These are phyloP conservation scores for Xenopus borealis DNA, from an alignment of 2,113 vertebrate species.

Conservation along the genomic window DNA sequence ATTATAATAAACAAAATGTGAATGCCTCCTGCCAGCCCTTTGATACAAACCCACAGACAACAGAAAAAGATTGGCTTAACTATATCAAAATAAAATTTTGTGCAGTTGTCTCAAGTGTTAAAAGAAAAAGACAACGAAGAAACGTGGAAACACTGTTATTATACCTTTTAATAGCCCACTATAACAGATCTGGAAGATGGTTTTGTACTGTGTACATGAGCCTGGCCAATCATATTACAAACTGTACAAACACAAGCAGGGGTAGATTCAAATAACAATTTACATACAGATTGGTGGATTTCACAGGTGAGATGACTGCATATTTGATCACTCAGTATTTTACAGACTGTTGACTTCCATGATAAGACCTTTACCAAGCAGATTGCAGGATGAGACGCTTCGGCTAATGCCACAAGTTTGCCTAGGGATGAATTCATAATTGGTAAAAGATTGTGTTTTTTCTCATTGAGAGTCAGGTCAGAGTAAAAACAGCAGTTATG, in stretches of 20 bases:
- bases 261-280: not conserved
- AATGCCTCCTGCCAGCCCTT: no score
- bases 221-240: not conserved
- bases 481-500: no score
- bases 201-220: not conserved
- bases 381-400: no score
- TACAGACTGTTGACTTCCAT: not conserved
- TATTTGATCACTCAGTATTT: not conserved
- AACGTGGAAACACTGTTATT: not conserved
- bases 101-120: not conserved
- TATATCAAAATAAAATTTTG: not conserved
- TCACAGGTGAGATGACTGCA: not conserved
- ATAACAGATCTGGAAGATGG: not conserved
- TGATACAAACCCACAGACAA: no score
- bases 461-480: no score
- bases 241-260: slow-evolving; percentile 3
- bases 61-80: no score
- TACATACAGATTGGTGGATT: slow-evolving; percentile 9
- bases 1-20: no score
- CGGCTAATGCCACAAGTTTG: not conserved
- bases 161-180: not conserved
- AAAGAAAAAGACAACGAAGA: not conserved
- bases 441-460: no score
- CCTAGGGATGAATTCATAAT: no score
- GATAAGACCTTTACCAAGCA: not conserved